Percentiles rank a stretch among this genome's conserved stretches.
Conservation (phyloP, 92 coral and sea anemone species). For the Palythoa caribaeorum region DNA sequence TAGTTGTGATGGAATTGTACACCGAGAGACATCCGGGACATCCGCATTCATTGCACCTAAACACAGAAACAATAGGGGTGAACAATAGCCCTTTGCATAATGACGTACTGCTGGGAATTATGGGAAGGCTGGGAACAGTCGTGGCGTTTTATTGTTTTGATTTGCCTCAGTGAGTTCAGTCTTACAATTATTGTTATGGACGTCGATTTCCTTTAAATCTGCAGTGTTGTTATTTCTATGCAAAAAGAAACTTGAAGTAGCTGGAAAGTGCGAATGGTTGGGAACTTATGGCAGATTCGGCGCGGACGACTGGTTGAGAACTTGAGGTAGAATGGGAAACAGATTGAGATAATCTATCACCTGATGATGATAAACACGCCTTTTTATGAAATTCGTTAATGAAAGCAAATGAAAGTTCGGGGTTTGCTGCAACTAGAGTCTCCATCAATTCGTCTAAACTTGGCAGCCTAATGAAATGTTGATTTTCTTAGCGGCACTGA, state of each 20-base stretch:
- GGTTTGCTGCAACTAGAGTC: too few relatives aligned
- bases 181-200: too few relatives aligned
- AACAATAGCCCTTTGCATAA: too few relatives aligned
- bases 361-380: neutral
- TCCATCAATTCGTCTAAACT: too few relatives aligned
- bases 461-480: too few relatives aligned
- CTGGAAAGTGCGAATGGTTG: neutral
- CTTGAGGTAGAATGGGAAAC: constrained; percentile 2
- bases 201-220: neutral
- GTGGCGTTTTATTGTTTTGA: too few relatives aligned
- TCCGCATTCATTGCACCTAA: constrained; percentile 89
- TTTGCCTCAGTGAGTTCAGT: too few relatives aligned
- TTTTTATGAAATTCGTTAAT: constrained; percentile 15
- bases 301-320: neutral
- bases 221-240: neutral
- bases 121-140: too few relatives aligned
- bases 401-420: neutral
- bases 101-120: too few relatives aligned
- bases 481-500: neutral
- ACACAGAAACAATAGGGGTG: neutral
- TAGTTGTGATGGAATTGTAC: constrained; percentile 94
- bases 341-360: neutral
- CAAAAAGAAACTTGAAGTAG: neutral
- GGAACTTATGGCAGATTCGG: neutral
- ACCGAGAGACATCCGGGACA: constrained; percentile 98